phyloP scores from a whole-genome alignment of 2,797 vertebrate species.

The Loris lydekkerianus region DNA sequence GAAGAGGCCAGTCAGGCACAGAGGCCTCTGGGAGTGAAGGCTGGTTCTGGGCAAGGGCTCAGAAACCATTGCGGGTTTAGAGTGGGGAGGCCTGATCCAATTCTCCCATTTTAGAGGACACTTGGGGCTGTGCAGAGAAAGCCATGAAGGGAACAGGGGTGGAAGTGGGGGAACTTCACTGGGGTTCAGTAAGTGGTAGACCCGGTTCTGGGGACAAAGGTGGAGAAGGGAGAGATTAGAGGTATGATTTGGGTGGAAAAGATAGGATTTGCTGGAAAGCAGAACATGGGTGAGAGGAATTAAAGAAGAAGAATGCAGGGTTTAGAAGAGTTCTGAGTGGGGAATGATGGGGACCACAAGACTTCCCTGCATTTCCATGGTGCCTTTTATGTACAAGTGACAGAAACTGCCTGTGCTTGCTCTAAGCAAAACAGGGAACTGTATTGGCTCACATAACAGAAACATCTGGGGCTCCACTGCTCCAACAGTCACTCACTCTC shows the following conservation, averaged over 20 bases:
- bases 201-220: background rate
- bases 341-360: fast-evolving
- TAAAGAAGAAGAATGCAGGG: no score
- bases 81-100: background rate
- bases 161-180: background rate
- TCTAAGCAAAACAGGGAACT: no score
- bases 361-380: background rate
- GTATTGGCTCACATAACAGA: fast-evolving
- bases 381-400: background rate
- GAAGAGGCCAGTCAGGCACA: background rate
- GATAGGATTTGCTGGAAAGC: background rate
- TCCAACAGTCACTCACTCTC: background rate
- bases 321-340: background rate
- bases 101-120: background rate
- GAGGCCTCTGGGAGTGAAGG: background rate
- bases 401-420: background rate
- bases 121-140: no score
- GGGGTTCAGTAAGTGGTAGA: background rate
- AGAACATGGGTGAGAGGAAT: background rate
- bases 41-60: background rate
- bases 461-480: background rate
- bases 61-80: fast-evolving
- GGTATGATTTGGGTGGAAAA: background rate
- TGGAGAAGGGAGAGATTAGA: background rate
- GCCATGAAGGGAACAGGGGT: background rate